These are phyloP conservation scores for Lordiphosa andalusiaca DNA, from an alignment of 2,888 invertebrate species.

Conservation along the genomic window DNA sequence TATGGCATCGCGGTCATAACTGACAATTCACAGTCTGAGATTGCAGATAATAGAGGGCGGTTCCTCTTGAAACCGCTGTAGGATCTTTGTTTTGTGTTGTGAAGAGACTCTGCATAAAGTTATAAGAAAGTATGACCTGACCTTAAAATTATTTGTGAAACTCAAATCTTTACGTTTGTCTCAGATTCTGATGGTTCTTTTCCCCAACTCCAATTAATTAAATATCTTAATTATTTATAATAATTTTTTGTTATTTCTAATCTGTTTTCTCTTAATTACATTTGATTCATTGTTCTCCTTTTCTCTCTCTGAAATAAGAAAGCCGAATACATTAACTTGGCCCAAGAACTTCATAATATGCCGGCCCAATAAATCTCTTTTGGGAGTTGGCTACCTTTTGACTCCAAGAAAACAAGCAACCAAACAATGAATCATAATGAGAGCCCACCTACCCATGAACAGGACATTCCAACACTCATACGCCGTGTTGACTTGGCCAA, in stretches of 20 bases:
- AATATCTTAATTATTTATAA: no score
- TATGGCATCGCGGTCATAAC: no score
- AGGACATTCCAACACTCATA: slow-evolving; percentile 33
- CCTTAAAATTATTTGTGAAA: no score
- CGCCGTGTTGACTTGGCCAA: slow-evolving; percentile 44
- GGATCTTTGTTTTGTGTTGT: no score
- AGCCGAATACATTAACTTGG: slow-evolving; percentile 60
- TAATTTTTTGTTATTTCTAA: slow-evolving; percentile 15
- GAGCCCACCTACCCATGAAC: slow-evolving; percentile 5
- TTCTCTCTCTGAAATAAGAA: background rate
- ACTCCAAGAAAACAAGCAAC: slow-evolving; percentile 33
- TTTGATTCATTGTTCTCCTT: background rate
- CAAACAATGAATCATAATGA: slow-evolving; percentile 61
- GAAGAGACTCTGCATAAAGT: no score
- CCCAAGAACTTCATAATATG: slow-evolving; percentile 64
- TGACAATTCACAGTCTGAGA: no score
- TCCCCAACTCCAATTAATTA: no score
- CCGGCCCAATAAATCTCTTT: slow-evolving; percentile 59
- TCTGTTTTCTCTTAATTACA: slow-evolving; percentile 10
- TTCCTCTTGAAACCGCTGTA: no score
- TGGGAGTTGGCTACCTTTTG: slow-evolving; percentile 62
- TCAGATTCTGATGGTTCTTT: no score
- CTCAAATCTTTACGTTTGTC: no score
- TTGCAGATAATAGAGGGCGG: no score
- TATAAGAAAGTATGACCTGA: no score